Evolutionary conservation across 2,888 invertebrate genomes (phyloP).

Genomic region (Drosophila mayaguana): DNA sequence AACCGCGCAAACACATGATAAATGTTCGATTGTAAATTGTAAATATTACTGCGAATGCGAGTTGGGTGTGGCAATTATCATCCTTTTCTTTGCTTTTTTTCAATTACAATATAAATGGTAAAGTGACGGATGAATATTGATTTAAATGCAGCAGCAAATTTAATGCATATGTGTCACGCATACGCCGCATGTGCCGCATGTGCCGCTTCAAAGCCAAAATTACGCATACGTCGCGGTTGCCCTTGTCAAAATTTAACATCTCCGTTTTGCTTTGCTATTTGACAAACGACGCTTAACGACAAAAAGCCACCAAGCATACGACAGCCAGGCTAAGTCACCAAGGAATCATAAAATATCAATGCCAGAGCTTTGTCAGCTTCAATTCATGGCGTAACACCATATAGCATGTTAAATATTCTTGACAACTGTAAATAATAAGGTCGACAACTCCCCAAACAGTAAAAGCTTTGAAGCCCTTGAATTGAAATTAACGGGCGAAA

Average conservation of each 20-base stretch:
- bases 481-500: not conserved
- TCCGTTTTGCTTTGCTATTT: not conserved
- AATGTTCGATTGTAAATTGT: slow-evolving; percentile 49
- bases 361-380: slow-evolving; percentile 35
- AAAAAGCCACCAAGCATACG: slow-evolving; percentile 36
- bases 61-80: slow-evolving; percentile 22
- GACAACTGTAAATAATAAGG: slow-evolving; percentile 17
- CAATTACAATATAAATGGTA: slow-evolving; percentile 32
- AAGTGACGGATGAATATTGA: slow-evolving; percentile 36
- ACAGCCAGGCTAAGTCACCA: slow-evolving; percentile 22
- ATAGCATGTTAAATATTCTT: slow-evolving; percentile 12
- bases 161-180: slow-evolving; percentile 16
- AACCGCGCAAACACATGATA: slow-evolving; percentile 53
- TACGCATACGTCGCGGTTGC: slow-evolving; percentile 19
- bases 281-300: slow-evolving; percentile 59
- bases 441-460: not conserved
- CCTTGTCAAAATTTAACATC: slow-evolving; percentile 49
- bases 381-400: slow-evolving; percentile 27
- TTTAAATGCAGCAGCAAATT: slow-evolving; percentile 44
- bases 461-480: not conserved
- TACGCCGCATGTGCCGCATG: not conserved
- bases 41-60: slow-evolving; percentile 29
- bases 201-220: not conserved
- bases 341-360: slow-evolving; percentile 56
- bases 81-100: slow-evolving; percentile 1